Base-by-base conservation (phyloP, 2,888 invertebrate species). In the Pristionchus entomophagus region DNA sequence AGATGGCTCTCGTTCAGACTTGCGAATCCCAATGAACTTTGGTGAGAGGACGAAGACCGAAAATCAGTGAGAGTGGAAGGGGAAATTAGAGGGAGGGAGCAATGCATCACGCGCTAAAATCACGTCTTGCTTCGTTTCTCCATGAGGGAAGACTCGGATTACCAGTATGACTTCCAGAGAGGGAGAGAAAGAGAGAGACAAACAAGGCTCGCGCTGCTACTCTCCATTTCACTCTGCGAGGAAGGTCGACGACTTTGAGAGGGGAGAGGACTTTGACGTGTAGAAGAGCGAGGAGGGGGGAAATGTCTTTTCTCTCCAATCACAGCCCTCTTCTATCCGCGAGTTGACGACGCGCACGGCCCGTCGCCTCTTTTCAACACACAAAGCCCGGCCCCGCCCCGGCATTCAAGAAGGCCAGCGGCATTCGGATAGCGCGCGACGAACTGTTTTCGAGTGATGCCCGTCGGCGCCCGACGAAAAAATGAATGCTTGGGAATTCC, bases 101-200 rank as follows among this genome's bases (percentile, higher is more conserved):
- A 45, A 45, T 45, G 38, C 69, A n/a, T 65, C 65, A 65, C 35
- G 65, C 65, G 35, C 65, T 14, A 65, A 35, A 73, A 73, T 73
- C 73, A 41, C 73, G 41, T 73, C 14, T n/a, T 41, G n/a, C 73
- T 32, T n/a, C 10, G 12, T n/a, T 35, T n/a, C 38, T 38, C 69
- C 59, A 10, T 32, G 62, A 56, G 26, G 59, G 14, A 8, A 69
- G 73, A n/a, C 32, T 73, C 73, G 73, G 73, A 73, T 73, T 73
- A 73, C 73, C 73, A 73, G 73, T 73, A 73, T 73, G 73, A 73
- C 73, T 73, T 73, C 41, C 41, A 41, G 73, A n/a, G 35, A 69
- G 38, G 65, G 35, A 69, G 59, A n/a, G n/a, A n/a, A n/a, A n/a
- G n/a, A n/a, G n/a, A n/a, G n/a, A 17, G 73, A 41, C 73, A 73